These are phyloP conservation scores for Scalopus aquaticus DNA, from an alignment of 2,113 vertebrate species.

Conservation along the genomic window DNA sequence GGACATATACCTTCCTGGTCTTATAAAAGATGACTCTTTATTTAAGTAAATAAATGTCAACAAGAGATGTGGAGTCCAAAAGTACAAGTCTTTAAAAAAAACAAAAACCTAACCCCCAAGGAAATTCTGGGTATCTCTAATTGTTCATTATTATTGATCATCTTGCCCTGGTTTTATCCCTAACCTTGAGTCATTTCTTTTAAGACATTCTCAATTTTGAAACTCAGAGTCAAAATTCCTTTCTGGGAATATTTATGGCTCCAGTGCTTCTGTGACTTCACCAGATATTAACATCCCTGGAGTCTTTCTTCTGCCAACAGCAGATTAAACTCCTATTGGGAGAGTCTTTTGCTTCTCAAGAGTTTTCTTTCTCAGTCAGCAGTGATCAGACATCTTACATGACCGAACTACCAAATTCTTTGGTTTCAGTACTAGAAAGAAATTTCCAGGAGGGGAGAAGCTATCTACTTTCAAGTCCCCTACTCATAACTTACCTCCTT, in stretches of 20 bases:
- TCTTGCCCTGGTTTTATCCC: neutral
- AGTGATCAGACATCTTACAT: conserved; percentile 1
- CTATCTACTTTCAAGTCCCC: conserved; percentile 54
- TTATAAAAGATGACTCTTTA: conserved; percentile 40
- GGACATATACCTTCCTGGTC: neutral
- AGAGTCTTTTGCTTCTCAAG: conserved; percentile 9
- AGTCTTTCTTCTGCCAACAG: conserved; percentile 47
- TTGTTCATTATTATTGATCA: conserved; percentile 52
- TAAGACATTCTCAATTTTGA: conserved; percentile 42
- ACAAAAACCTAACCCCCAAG: conserved; percentile 33
- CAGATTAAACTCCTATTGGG: conserved; percentile 44
- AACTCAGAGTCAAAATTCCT: conserved; percentile 49
- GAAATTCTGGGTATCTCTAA: conserved; percentile 24
- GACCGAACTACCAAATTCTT: conserved; percentile 32
- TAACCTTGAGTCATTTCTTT: conserved; percentile 58
- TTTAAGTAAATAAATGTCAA: conserved; percentile 48
- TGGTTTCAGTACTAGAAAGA: conserved; percentile 29
- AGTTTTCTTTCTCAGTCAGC: conserved; percentile 30
- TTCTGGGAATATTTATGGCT: conserved; percentile 23
- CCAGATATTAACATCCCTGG: conserved; percentile 8
- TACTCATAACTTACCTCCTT: conserved; percentile 18
- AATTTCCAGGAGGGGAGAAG: conserved; percentile 14
- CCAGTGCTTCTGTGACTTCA: neutral
- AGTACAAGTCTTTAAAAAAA: conserved; percentile 46
- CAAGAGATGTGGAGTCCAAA: neutral